phyloP scores from a whole-genome alignment of 2,797 vertebrate species.

The Rousettus madagascariensis region DNA sequence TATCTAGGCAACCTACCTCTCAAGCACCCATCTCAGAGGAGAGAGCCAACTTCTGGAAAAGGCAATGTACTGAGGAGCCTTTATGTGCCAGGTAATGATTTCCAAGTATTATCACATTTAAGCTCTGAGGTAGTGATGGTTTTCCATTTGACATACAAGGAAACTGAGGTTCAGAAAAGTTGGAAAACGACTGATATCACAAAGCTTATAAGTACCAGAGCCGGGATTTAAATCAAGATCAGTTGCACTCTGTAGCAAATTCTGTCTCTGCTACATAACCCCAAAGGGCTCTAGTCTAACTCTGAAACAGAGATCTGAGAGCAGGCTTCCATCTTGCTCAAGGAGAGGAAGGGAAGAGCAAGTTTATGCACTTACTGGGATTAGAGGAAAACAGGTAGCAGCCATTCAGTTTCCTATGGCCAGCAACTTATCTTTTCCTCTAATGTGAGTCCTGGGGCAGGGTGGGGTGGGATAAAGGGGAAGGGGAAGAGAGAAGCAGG shows the following conservation, averaged over 20 bases:
- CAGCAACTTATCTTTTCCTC: constrained; percentile 1
- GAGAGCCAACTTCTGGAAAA: not conserved
- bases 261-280: not conserved
- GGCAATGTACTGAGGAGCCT: not conserved
- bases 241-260: not conserved
- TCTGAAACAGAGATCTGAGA: constrained; percentile 1
- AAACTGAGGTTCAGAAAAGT: constrained; percentile 47
- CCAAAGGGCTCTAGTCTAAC: constrained; percentile 25
- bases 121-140: not conserved
- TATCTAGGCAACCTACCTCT: not conserved
- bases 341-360: not conserved
- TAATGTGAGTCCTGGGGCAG: not conserved
- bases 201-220: constrained; percentile 5
- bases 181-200: constrained; percentile 13
- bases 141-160: not conserved
- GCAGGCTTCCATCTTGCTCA: constrained; percentile 16
- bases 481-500: not conserved
- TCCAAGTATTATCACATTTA: not conserved
- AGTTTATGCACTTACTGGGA: not conserved
- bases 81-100: not conserved
- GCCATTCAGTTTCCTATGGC: not conserved
- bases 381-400: not conserved
- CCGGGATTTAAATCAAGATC: not conserved
- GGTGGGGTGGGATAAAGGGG: not conserved
- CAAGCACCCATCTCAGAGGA: not conserved